Conservation (phyloP, 2,113 vertebrate species). For the Rhynchopsitta pachyrhyncha region DNA sequence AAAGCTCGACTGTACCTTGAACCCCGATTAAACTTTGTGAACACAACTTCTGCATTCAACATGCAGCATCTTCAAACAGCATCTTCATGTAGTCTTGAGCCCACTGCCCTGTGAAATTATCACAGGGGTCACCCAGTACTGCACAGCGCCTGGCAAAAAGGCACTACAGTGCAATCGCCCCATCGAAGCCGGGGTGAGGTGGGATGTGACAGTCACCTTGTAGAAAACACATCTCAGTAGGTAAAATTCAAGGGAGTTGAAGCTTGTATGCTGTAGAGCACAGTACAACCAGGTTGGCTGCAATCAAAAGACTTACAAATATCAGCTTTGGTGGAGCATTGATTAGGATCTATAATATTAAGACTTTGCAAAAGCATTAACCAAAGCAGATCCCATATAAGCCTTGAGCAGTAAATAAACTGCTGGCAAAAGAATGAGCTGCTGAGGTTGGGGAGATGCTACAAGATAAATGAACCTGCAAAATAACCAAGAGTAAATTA, state of each 20-base stretch:
- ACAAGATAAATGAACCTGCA: neutral
- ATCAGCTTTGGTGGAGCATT: neutral
- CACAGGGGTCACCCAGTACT: neutral
- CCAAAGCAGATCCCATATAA: neutral
- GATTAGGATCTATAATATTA: neutral
- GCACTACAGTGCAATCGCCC: neutral
- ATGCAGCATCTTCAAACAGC: neutral
- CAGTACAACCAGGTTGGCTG: neutral
- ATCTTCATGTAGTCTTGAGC: neutral
- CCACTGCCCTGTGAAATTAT: neutral
- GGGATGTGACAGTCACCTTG: neutral
- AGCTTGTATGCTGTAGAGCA: neutral
- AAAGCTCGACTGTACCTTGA: neutral
- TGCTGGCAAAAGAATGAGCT: neutral
- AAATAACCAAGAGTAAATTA: neutral
- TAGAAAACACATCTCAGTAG: neutral
- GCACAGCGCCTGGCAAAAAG: neutral
- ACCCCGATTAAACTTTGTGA: neutral
- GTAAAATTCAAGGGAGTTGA: neutral
- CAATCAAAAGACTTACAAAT: neutral
- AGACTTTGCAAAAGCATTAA: accelerated
- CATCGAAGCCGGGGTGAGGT: neutral
- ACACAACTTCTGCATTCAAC: neutral
- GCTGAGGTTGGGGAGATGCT: accelerated
- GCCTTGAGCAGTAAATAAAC: neutral